Evolutionary conservation across 2,113 vertebrate species (phyloP).

Genomic region (Ictalurus furcatus): DNA sequence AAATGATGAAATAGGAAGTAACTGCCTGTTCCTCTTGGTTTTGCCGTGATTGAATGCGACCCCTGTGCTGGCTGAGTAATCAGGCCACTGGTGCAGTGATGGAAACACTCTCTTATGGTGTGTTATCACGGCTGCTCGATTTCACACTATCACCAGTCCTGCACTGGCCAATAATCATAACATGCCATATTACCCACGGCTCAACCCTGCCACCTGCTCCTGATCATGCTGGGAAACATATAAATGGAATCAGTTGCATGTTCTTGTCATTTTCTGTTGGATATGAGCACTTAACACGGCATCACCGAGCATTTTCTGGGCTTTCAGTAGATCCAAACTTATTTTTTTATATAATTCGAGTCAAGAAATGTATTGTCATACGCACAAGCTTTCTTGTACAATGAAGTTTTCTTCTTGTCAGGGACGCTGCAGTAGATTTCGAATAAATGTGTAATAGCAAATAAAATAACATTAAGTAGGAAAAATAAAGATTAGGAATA

Average conservation of each 20-base stretch:
- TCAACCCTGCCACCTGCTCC: conserved; percentile 17
- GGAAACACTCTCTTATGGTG: conserved; percentile 21
- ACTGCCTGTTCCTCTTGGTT: conserved; percentile 24
- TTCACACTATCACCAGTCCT: conserved; percentile 23
- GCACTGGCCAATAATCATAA: conserved; percentile 1
- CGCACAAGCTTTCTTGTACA: not conserved
- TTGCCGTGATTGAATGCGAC: conserved; percentile 12
- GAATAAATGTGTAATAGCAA: not conserved
- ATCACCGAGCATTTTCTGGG: not conserved
- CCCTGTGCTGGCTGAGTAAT: conserved; percentile 22
- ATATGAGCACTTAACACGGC: not conserved
- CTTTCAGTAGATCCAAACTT: not conserved
- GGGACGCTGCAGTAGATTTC: not conserved
- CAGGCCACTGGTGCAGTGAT: conserved; percentile 32
- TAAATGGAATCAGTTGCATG: conserved; percentile 2
- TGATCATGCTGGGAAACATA: conserved; percentile 18
- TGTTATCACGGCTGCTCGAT: conserved; percentile 35
- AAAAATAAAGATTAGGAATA: not conserved
- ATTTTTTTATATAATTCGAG: not conserved
- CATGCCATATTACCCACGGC: conserved; percentile 24
- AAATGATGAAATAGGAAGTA: conserved; percentile 37
- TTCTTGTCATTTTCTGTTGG: not conserved
- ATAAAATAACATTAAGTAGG: not conserved
- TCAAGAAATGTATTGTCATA: not conserved
- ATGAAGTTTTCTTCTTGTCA: not conserved